Evolutionary conservation across 1,140 invertebrate species (phyloP), one percentile per base, ranked within the genome.

Genomic region (Drosophila truncata): DNA sequence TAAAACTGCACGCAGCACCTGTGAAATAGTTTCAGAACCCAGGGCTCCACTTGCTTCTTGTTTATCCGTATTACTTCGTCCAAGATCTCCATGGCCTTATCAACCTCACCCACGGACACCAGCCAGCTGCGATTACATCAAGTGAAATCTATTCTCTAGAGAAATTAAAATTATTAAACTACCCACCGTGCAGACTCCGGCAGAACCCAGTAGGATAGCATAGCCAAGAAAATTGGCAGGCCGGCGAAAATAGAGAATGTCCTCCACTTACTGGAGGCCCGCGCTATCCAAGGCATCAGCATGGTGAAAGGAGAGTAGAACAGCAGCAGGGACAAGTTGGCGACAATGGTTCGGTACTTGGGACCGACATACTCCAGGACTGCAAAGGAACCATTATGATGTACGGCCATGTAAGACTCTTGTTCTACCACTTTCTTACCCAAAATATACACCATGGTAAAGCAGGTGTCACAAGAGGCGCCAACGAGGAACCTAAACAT

Each of bases 381-480:
- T 35, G 18, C 9, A 11, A 25, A 47, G 8, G 1, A 16, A 25
- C 7, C 14, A 25, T 14, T 3, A 25, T 10, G 14, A 47, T 25
- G 6, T 16, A 16, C 23, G 23, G 8, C 11, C 6, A 14, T 14
- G 13, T 14, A 8, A 14, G 13, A 46, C 1, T 4, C 3, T 0
- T 9, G 2, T 8, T 46, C 44, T 16, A 23, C 8, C 7, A 41
- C 4, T 13, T 29, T 6, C 94, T 94, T 93, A 97, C 96, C 96
- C 75, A 98, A 93, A 90, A 98, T 97, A 76, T 97, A 98, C 95
- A 97, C 97, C 96, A 97, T 97, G 14, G 97, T 97, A 91, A 97
- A 97, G 86, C 96, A 97, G 83, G 97, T 97, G 91, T 97, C 97
- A 88, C 97, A 98, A 3, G 97, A 96, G 69, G 97, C 94, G 10